Base-by-base conservation (phyloP, 2,113 vertebrate genomes). In the Sialia sialis region DNA sequence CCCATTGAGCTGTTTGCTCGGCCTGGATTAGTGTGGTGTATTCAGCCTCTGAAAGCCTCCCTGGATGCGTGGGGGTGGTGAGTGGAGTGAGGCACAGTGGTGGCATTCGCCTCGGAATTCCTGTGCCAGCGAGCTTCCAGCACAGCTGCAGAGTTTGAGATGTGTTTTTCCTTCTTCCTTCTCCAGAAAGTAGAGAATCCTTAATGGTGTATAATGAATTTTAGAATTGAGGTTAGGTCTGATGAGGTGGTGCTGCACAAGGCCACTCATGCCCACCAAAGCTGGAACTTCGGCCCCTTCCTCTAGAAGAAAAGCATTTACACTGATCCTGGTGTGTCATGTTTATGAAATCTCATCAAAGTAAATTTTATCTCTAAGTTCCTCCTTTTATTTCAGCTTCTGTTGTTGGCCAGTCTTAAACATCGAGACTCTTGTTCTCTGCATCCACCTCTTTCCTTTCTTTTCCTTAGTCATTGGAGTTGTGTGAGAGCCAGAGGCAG, bases 251-350 rank as follows among this genome's bases (percentile, higher is more conserved):
- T 68, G 25, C 30, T 89, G 87, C 30, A 27, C 44, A 19, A 60
- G 25, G 38, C n/a, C 52, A 9, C 26, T 39, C 13, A 2, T 27
- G 14, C 19, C 13, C 6, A 0, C 52, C 29, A 7, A 46, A 74
- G 25, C 17, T 34, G 34, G 11, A 54, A n/a, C 12, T 88, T 29
- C 12, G 38, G 14, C 21, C 4, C 48, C 32, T 77, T 52, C 13
- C 22, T 30, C 36, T 36, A 3, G 11, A 7, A 34, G 20, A 63
- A 74, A 60, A 58, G 21, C 29, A 3, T 46, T 62, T 32, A 7
- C 23, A 20, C 13, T 0, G 0, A 2, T 76, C 2, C 16, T 12
- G 5, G 11, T 17, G 4, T 0, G 3, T 23, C 16, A 4, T 27
- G 67, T 62, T 7, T 0, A 0, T 79, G 15, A 58, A 11, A 22